A percentile compares a stretch with the other conserved stretches of the same genome.
phyloP scores from a whole-genome alignment of 2,113 vertebrate species.

The Chrysemys picta region DNA sequence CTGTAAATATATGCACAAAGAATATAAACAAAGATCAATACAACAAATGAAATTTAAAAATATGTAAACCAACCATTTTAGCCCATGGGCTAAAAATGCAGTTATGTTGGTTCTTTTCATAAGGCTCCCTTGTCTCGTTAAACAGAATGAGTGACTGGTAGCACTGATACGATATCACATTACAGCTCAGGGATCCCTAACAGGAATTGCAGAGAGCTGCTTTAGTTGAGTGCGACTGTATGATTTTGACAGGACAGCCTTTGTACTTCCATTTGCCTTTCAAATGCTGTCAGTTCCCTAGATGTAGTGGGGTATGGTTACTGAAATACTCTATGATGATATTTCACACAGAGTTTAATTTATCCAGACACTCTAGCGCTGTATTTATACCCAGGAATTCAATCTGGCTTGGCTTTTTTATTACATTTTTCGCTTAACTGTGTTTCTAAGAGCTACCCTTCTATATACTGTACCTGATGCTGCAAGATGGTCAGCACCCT shows the following conservation, averaged over 20 bases:
- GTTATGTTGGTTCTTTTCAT: not conserved
- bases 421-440: not conserved
- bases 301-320: fast-evolving
- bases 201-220: not conserved
- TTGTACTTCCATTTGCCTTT: not conserved
- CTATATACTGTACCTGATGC: not conserved
- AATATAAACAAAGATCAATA: not conserved
- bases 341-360: not conserved
- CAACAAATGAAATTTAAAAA: not conserved
- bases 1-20: not conserved
- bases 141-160: fast-evolving
- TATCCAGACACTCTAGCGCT: not conserved
- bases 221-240: not conserved
- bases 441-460: not conserved
- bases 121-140: not conserved
- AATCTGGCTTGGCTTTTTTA: not conserved
- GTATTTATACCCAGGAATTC: not conserved
- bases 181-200: not conserved
- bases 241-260: slow-evolving; percentile 14
- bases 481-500: not conserved
- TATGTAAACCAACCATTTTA: not conserved
- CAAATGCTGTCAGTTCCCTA: slow-evolving; percentile 14
- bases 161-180: fast-evolving
- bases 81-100: not conserved
- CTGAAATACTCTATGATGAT: not conserved